Base-by-base conservation (phyloP, 2,113 vertebrate species). In the Pandion haliaetus region DNA sequence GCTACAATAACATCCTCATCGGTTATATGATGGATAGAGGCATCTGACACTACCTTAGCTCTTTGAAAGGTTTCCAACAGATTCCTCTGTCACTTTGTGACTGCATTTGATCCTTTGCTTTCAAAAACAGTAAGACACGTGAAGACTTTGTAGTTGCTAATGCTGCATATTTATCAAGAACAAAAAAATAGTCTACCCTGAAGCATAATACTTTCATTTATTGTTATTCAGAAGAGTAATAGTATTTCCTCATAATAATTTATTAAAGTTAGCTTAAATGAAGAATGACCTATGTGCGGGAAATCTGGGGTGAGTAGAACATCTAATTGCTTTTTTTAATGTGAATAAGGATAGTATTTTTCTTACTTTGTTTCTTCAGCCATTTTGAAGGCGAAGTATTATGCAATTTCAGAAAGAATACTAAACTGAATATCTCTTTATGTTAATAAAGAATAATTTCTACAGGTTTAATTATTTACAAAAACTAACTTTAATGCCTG, bases 61-160 rank as follows among this genome's bases (percentile, higher is more conserved):
- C 62, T 93, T 79, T 59, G 88, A 91, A 96, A 94, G 29, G 28
- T 77, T 96, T 92, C 50, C 58, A 85, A 4, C 80, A 59, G 58
- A 80, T 94, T 95, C 58, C 36, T 94, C 85, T 93, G 84, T 96
- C 82, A 55, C 42, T 65, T 84, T 69, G 36, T 69, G 59, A 29
- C 45, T 92, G 59, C 8, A 1, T 96, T 92, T 13, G 4, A 96
- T 96, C 42, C 58, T 45, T 57, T 73, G 67, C 96, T 95, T 94
- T 97, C 91, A 96, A 82, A 96, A 94, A 65, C 88, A 93, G 91
- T 95, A 82, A 95, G 93, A 97, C 79, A 57, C 52, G 54, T 45
- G 91, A 94, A 82, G 77, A 91, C 57, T 92, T 69, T n/a, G 26
- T 66, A 54, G 62, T 57, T 71, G 45, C 66, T 96, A 93, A 93